Evolutionary conservation across 2,888 invertebrate species (phyloP).

Genomic region (Stenichneumon culpator): DNA sequence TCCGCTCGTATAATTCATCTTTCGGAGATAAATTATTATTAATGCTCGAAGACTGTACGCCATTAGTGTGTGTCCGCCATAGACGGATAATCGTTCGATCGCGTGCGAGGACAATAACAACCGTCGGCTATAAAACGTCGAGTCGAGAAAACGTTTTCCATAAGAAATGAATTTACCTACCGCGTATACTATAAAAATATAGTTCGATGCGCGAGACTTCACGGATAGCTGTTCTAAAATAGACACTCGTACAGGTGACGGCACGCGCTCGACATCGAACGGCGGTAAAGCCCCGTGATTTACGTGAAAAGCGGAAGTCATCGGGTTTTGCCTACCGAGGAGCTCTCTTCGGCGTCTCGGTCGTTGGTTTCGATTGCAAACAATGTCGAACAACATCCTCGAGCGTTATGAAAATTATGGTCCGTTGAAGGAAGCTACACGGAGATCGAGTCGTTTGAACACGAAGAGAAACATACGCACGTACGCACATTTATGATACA

Average conservation of each 20-base stretch:
- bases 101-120: slow-evolving; percentile 25
- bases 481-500: slow-evolving; percentile 1
- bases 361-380: slow-evolving; percentile 67
- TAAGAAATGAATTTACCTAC: not conserved
- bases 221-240: not conserved
- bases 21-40: not conserved
- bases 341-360: slow-evolving; percentile 64
- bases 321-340: slow-evolving; percentile 62
- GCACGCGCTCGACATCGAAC: slow-evolving; percentile 34
- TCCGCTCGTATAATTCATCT: not conserved
- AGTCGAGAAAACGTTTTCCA: not conserved
- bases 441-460: slow-evolving; percentile 1
- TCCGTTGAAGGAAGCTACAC: slow-evolving; percentile 10
- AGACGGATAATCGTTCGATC: not conserved
- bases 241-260: slow-evolving; percentile 26
- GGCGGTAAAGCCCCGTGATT: slow-evolving; percentile 69
- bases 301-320: slow-evolving; percentile 79
- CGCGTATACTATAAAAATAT: not conserved
- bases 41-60: not conserved
- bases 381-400: slow-evolving; percentile 59
- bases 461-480: not conserved
- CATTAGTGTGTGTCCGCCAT: not conserved
- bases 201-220: not conserved
- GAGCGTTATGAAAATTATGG: slow-evolving; percentile 56
- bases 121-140: not conserved